Base-by-base conservation (phyloP, 35 echinoderm and acorn worm species). In the Ophioderma brevispina region DNA sequence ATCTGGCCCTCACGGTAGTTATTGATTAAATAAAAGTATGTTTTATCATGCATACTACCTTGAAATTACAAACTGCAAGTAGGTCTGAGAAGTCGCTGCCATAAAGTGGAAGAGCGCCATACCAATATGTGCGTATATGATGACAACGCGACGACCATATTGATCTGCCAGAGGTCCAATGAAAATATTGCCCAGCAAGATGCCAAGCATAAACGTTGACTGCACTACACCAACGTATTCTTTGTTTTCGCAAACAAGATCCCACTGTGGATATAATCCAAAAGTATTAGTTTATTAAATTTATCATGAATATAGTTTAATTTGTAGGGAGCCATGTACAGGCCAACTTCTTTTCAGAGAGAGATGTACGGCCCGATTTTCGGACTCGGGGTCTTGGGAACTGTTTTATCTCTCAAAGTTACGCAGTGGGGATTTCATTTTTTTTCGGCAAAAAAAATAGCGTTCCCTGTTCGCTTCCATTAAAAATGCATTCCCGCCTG, bases 171-270 rank as follows among this genome's bases (percentile, higher is more conserved):
- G 43, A 28, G 42, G 82, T 1, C 91, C 89, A 36, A 97, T 84
- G 14, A 94, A 35, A 56, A 91, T 55, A 35, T 76, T 85, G 31
- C 95, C 95, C 3, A 90, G 31, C 42, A 97, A 78, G 23, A 97
- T 87, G 1, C 95, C 95, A 78, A 93, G 56, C 95, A 97, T 97
- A 32, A 91, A 85, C 21, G 90, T 33, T 35, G 86, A 86, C 35
- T 97, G 95, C 39, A 87, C 88, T n/a, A 94, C 43, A 34, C 78
- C 75, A 23, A 88, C 83, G 41, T 97, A 91, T 79, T 94, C 88
- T 17, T 55, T 88, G 83, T 97, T 85, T 38, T 85, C 84, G 49
- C 95, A 97, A 14, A 97, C 95, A 33, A 97, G 76, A 93, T 94
- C 76, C 95, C 95, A 97, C 95, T 97, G 76, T 39, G 40, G 36